Base-by-base conservation (phyloP, 2,888 invertebrate species). In the Adelphocoris suturalis region DNA sequence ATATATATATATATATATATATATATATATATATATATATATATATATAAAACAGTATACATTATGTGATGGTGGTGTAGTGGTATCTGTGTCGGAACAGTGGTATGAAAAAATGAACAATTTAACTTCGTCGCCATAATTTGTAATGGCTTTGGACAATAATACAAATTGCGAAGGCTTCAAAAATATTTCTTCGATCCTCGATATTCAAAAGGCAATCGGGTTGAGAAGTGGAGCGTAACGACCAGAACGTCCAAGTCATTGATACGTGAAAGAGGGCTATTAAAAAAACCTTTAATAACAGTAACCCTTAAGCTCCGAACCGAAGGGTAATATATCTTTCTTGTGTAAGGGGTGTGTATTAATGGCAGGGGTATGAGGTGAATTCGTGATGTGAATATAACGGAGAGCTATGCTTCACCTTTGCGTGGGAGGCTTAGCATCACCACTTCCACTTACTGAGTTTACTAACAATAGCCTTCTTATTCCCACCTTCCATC, bases 391-490 rank as follows among this genome's bases (percentile, higher is more conserved):
- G 78, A 78, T 37, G 78, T 16, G 78, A 78, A 78, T 78, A 78
- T 78, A 78, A 47, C 78, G 37, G 78, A 47, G 46, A 37, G 37
- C 78, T 78, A 78, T 68, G 68, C 68, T 23, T 68, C 12, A 68
- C 68, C 68, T 47, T 78, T 78, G 37, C 78, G 47, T 37, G 37
- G 46, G 78, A 78, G 78, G 78, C 78, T 78, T 78, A 78, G 78
- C 47, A 78, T 78, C 78, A 78, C 78, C 37, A 47, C 78, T 78
- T 37, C 78, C 46, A 78, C 78, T 78, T 78, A 78, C 78, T 19
- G 78, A 78, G 78, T 78, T 78, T 78, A 47, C 78, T 78, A 78
- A 78, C 78, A 78, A 78, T 78, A 78, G 78, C 78, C 78, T 78
- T 46, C 78, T 46, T 78, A 37, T 47, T 46, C 46, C 78, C 46